These are phyloP conservation scores for Platycheirus rosarum DNA, from an alignment of 2,888 invertebrate genomes.

Conservation along the genomic window DNA sequence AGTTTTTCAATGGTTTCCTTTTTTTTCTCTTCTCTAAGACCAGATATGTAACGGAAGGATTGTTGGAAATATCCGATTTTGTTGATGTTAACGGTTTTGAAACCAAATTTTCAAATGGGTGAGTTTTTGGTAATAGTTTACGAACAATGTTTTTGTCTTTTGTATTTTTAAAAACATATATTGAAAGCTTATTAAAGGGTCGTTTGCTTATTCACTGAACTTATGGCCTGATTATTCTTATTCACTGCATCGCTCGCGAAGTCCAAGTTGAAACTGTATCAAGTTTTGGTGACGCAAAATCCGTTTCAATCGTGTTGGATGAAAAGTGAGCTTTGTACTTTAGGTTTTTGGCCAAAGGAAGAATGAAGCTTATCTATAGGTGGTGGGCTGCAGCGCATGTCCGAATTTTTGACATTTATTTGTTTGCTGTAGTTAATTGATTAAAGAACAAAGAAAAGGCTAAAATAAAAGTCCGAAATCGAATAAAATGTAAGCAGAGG, in stretches of 20 bases:
- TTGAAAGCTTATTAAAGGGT: slow-evolving; percentile 68
- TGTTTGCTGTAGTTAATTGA: too few species aligned
- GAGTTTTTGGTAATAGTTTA: slow-evolving; percentile 19
- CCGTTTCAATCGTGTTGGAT: slow-evolving; percentile 57
- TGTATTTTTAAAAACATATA: slow-evolving; percentile 38
- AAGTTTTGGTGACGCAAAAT: slow-evolving; percentile 72
- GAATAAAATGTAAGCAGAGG: too few species aligned
- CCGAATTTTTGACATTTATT: not conserved
- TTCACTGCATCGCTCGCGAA: slow-evolving; percentile 68
- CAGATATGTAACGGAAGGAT: slow-evolving; percentile 12
- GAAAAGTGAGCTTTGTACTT: slow-evolving; percentile 11
- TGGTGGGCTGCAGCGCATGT: slow-evolving; percentile 27
- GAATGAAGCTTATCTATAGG: slow-evolving; percentile 22
- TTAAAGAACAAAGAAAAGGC: too few species aligned
- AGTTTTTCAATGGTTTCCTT: slow-evolving; percentile 45
- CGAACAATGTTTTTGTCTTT: slow-evolving; percentile 1
- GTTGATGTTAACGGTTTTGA: slow-evolving; percentile 36
- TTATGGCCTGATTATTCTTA: slow-evolving; percentile 47
- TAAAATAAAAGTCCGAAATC: too few species aligned
- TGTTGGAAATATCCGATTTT: slow-evolving; percentile 25
- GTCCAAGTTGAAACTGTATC: slow-evolving; percentile 72
- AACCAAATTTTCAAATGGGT: slow-evolving; percentile 46
- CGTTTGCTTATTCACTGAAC: slow-evolving; percentile 61
- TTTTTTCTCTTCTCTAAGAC: slow-evolving; percentile 6
- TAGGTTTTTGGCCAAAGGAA: slow-evolving; percentile 14